phyloP scores from a whole-genome alignment of 2,888 invertebrate species.

The Argyresthia albistria region DNA sequence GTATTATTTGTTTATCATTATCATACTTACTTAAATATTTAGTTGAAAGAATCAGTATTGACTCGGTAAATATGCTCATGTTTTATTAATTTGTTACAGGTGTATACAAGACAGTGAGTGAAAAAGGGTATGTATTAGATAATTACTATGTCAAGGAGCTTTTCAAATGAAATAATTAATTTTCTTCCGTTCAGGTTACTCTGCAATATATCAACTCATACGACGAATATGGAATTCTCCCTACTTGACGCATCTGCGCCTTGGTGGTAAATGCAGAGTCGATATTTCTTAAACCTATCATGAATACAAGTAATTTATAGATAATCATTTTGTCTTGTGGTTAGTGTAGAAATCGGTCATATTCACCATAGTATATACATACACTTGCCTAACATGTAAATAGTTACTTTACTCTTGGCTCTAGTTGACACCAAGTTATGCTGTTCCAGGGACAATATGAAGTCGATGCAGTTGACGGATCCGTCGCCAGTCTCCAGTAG shows the following conservation, averaged over 20 bases:
- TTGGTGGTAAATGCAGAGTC: conserved; percentile 41
- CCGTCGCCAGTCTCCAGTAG: too few species aligned
- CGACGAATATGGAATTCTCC: conserved; percentile 49
- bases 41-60: too few species aligned
- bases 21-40: background rate
- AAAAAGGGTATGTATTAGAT: conserved; percentile 36
- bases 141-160: background rate
- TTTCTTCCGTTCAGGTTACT: conserved; percentile 27
- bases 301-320: too few species aligned
- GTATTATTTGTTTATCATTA: conserved; percentile 16
- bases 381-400: background rate
- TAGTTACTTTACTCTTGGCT: too few species aligned
- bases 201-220: conserved; percentile 43
- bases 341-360: background rate
- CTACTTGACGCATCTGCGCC: conserved; percentile 27
- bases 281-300: too few species aligned
- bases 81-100: conserved; percentile 29
- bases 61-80: background rate
- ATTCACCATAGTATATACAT: background rate
- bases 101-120: conserved; percentile 40
- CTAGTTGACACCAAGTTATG: too few species aligned
- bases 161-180: background rate
- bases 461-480: conserved; percentile 26
- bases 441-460: conserved; percentile 41
- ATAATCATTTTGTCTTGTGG: background rate